These are phyloP conservation scores for Monodelphis domestica DNA, from an alignment of 2,797 vertebrate genomes.

Conservation along the genomic window DNA sequence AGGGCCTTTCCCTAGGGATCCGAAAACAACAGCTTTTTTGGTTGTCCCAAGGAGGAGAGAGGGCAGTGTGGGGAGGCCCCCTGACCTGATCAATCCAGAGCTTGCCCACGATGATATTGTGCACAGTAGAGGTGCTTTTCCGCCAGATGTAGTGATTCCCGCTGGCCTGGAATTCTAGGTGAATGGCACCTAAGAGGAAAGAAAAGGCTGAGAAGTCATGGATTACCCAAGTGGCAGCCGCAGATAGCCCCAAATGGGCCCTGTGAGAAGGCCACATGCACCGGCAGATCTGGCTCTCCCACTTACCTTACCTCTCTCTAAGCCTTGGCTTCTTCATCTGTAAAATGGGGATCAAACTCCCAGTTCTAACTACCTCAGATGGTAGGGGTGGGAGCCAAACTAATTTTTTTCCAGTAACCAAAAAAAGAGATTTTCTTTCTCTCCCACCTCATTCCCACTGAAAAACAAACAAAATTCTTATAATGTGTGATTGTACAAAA, in stretches of 20 bases:
- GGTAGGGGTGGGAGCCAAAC: not conserved
- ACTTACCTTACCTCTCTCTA: not conserved
- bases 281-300: not conserved
- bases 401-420: not conserved
- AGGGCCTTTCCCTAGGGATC: too few relatives aligned
- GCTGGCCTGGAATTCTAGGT: slow-evolving; percentile 94
- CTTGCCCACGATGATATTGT: slow-evolving; percentile 99
- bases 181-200: slow-evolving; percentile 91
- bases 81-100: slow-evolving; percentile 99
- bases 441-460: not conserved
- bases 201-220: not conserved
- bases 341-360: too few relatives aligned
- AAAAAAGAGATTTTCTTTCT: not conserved
- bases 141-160: slow-evolving; percentile 98
- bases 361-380: not conserved
- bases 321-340: too few relatives aligned
- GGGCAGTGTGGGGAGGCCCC: not conserved
- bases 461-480: not conserved
- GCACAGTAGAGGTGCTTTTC: slow-evolving; percentile 99
- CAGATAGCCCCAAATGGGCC: too few relatives aligned
- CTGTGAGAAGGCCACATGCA: not conserved
- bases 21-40: not conserved
- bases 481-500: not conserved
- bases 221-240: too few relatives aligned
- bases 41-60: rapidly evolving